Conservation (phyloP, 35 echinoderm and acorn worm genomes). For the Lytechinus variegatus region DNA sequence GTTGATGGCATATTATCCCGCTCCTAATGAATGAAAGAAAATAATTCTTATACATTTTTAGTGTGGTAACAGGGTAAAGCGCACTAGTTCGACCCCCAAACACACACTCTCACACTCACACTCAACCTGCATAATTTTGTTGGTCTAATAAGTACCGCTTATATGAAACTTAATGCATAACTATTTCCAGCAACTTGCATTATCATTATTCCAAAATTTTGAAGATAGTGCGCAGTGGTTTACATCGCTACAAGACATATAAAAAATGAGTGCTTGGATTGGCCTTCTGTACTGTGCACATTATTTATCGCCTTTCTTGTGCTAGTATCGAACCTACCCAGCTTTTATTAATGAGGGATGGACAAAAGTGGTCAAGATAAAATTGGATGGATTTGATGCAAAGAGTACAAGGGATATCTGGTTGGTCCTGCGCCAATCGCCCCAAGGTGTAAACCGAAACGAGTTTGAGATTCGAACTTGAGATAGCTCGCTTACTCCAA, state of each 20-base stretch:
- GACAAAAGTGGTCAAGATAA: not conserved
- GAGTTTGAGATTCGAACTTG: not conserved
- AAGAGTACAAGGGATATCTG: not conserved
- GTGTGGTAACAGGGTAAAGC: no score
- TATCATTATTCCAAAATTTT: not conserved
- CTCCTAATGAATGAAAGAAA: no score
- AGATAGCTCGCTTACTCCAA: not conserved
- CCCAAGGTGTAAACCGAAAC: not conserved
- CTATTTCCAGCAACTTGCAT: not conserved
- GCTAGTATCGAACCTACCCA: not conserved
- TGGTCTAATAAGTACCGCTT: no score
- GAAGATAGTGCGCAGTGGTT: not conserved
- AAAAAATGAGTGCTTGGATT: no score
- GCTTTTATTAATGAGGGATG: not conserved
- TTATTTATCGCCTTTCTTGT: not conserved
- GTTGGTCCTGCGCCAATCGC: not conserved
- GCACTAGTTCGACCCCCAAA: no score
- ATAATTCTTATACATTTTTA: no score
- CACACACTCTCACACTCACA: no score
- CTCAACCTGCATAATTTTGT: no score
- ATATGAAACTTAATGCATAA: no score
- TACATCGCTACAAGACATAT: not conserved
- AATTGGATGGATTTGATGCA: constrained; percentile 2
- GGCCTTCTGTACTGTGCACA: not conserved
- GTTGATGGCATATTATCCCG: no score